Evolutionary conservation across 2,113 vertebrate genomes (phyloP), one percentile per base, ranked within the genome.

Genomic region (Siphamia tubifer): DNA sequence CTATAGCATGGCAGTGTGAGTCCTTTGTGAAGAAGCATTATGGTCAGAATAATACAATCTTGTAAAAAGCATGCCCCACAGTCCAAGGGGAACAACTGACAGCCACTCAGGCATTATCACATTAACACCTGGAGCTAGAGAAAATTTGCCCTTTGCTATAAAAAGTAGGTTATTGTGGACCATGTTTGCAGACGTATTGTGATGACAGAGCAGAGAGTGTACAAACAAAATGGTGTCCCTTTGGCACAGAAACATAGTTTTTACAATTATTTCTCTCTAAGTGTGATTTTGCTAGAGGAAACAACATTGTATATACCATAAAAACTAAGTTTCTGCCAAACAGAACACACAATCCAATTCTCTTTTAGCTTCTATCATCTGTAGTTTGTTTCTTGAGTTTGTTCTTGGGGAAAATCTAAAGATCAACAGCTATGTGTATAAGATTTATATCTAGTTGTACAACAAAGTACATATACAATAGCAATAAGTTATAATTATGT

Each of bases 1-100:
- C 57, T 68, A 82, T 52, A 61, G 60, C 48, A 70, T 60, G 64
- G 74, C 68, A 53, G 49, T 61, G 61, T 51, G 69, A 82, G 63
- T 74, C 69, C 53, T 87, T 89, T 86, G 74, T 86, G 74, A 55
- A 40, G 43, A 63, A 55, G 81, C 76, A 85, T 85, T 85, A 84
- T 68, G 11, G 44, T 35, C 31, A 19, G 48, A 61, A 88, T 86
- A 88, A 90, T 84, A 52, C 52, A 77, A 51, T 45, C 77, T 69
- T 86, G 72, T 82, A 83, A 86, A 88, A 87, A 68, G 28, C 53
- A 62, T 43, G 51, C 24, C 38, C 40, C 10, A 17, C 53, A 38
- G 45, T 65, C 58, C 66, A 79, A 81, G 81, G 67, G 54, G 35
- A 75, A 68, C 53, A 65, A 62, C 68, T 57, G 67, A 69, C 74